These are phyloP conservation scores for Hoplostethus mediterraneus DNA, from an alignment of 2,797 vertebrate genomes.

Conservation along the genomic window DNA sequence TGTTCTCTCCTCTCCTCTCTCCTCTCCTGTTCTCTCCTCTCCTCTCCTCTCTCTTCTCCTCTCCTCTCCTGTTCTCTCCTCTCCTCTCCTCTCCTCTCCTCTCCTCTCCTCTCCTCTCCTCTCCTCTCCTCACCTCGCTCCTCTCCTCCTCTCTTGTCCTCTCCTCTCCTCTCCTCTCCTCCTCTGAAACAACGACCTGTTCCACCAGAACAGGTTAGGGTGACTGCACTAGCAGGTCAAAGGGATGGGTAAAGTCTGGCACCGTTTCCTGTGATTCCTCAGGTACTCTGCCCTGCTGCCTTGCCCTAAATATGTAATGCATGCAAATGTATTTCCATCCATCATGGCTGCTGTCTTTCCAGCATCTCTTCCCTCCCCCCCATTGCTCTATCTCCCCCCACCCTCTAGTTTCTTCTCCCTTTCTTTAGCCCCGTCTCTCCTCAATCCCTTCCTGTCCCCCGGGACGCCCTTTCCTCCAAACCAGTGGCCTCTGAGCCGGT, in stretches of 20 bases:
- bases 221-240: conserved; percentile 9
- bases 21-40: too few relatives aligned
- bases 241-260: conserved; percentile 1
- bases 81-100: too few relatives aligned
- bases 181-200: conserved; percentile 43
- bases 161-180: too few relatives aligned
- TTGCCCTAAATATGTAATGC: conserved; percentile 30
- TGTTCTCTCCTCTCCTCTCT: too few relatives aligned
- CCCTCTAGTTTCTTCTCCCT: too few relatives aligned
- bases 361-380: conserved; percentile 2
- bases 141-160: too few relatives aligned
- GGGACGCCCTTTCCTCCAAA: conserved; percentile 54
- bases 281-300: conserved; percentile 22
- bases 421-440: neutral
- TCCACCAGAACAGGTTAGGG: conserved; percentile 13
- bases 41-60: too few relatives aligned
- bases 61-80: too few relatives aligned
- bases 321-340: conserved; percentile 58
- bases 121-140: too few relatives aligned
- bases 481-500: conserved; percentile 61
- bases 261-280: conserved; percentile 30
- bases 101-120: too few relatives aligned
- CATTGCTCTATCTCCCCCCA: conserved; percentile 11
- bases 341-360: conserved; percentile 30
- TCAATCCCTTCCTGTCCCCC: conserved; percentile 22